A percentile compares a stretch with the other conserved stretches of the same genome.
These are phyloP conservation scores for Chunga burmeisteri DNA, from an alignment of 2,113 vertebrate species.

Conservation along the genomic window DNA sequence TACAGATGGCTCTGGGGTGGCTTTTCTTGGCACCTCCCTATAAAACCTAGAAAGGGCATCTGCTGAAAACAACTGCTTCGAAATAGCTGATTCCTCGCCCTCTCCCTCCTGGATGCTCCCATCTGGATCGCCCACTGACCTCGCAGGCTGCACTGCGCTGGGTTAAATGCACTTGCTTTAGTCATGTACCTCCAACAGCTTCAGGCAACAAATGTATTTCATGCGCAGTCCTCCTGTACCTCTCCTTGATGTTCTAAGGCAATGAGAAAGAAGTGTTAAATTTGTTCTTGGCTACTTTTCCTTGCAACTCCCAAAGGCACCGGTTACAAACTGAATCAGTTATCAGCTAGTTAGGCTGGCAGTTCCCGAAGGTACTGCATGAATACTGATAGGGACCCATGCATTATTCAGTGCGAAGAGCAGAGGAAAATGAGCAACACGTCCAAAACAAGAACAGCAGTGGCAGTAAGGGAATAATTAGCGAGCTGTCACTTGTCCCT, in stretches of 20 bases:
- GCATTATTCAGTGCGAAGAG: constrained; percentile 86
- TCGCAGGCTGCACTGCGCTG: neutral
- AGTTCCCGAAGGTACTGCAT: constrained; percentile 78
- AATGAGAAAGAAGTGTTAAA: constrained; percentile 79
- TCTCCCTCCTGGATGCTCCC: constrained; percentile 13
- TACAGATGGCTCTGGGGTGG: constrained; percentile 58
- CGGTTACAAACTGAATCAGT: constrained; percentile 85
- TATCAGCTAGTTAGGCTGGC: constrained; percentile 87
- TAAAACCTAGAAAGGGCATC: constrained; percentile 32
- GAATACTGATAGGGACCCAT: constrained; percentile 84
- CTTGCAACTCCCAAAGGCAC: constrained; percentile 81
- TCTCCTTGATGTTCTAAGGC: constrained; percentile 76
- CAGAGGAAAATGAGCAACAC: constrained; percentile 93
- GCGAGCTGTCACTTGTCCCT: constrained; percentile 98
- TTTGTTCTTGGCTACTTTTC: constrained; percentile 84
- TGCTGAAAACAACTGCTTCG: constrained; percentile 29
- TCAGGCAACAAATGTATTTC: constrained; percentile 32
- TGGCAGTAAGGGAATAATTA: constrained; percentile 99
- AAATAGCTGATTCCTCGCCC: neutral
- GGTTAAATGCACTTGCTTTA: neutral
- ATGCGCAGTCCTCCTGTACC: constrained; percentile 30
- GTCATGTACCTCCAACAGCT: constrained; percentile 22
- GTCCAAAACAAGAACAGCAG: constrained; percentile 93
- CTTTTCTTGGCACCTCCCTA: constrained; percentile 46
- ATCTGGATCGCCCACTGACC: neutral